Base-by-base conservation (phyloP, 1,140 invertebrate genomes). In the Zophobas atratus region DNA sequence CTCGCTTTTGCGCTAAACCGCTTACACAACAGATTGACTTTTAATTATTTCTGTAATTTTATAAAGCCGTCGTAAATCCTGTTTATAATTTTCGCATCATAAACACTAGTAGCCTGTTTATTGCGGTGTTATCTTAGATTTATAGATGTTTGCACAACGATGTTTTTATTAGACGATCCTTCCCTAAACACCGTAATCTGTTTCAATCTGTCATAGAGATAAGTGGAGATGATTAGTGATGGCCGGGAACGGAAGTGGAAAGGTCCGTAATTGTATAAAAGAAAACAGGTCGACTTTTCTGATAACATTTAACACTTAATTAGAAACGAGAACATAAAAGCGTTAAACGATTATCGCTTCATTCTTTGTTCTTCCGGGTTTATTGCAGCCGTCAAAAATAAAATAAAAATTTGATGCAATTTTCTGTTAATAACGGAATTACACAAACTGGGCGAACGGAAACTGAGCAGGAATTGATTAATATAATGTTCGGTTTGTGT, bases 191-290 rank as follows among this genome's bases (percentile, higher is more conserved):
- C 20, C 2, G 34, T 60, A 60, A 60, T 60, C 56, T 36, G 35
- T 60, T 60, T 60, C 56, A 60, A 39, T 60, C 56, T 57, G 33
- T 57, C 55, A 57, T 6, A 6, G 20, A 1, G 55, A 57, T 57
- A 57, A 32, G 34, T 33, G 43, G 8, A 35, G 0, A 35, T 35
- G 3, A 57, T 57, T 34, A 57, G 20, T 35, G 55, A 33, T 57
- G 20, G 43, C 8, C 43, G 8, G 43, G 8, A 8, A 46, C 43
- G 43, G 3, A 46, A 46, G 43, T 46, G 8, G 8, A 8, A 46
- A 8, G 43, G 3, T 57, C 34, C 32, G 0, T 33, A 57, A 57
- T 57, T 57, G 20, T 4, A 34, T 57, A 57, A 57, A 57, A 46
- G 43, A 46, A 3, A 46, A 57, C 34, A 57, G 34, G 6, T 57